phyloP scores from a whole-genome alignment of 2,113 vertebrate genomes.

The Engystomops pustulosus region DNA sequence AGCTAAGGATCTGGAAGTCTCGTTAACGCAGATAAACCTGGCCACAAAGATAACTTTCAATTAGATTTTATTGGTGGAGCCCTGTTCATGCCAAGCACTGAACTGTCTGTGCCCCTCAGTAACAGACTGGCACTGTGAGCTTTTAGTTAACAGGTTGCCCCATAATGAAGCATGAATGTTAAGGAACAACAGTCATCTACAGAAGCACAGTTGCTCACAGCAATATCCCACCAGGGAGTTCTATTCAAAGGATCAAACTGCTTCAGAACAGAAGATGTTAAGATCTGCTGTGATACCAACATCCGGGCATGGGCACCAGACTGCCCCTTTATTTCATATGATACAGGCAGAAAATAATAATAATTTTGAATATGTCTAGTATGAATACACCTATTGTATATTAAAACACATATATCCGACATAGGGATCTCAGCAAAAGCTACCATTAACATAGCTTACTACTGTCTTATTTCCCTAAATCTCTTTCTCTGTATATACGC shows the following conservation, averaged over 20 bases:
- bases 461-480: too few relatives aligned
- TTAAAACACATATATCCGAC: too few relatives aligned
- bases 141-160: slow-evolving; percentile 88
- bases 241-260: slow-evolving; percentile 68
- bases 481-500: too few relatives aligned
- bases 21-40: slow-evolving; percentile 76
- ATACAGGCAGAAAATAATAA: too few relatives aligned
- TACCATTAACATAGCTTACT: too few relatives aligned
- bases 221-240: slow-evolving; percentile 84
- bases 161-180: slow-evolving; percentile 84
- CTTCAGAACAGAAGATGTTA: not conserved
- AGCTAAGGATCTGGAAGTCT: slow-evolving; percentile 75
- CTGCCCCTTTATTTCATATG: not conserved
- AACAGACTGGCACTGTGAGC: slow-evolving; percentile 75
- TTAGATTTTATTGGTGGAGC: slow-evolving; percentile 67
- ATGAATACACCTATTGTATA: too few relatives aligned
- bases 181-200: slow-evolving; percentile 81
- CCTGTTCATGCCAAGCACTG: slow-evolving; percentile 69
- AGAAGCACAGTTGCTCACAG: slow-evolving; percentile 77
- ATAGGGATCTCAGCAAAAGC: too few relatives aligned
- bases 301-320: not conserved
- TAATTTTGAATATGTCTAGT: too few relatives aligned
- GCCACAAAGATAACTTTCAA: slow-evolving; percentile 69
- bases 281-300: not conserved
- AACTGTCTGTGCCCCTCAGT: slow-evolving; percentile 72